Evolutionary conservation across 2,113 vertebrate species (phyloP).

Genomic region (Mirza zaza): DNA sequence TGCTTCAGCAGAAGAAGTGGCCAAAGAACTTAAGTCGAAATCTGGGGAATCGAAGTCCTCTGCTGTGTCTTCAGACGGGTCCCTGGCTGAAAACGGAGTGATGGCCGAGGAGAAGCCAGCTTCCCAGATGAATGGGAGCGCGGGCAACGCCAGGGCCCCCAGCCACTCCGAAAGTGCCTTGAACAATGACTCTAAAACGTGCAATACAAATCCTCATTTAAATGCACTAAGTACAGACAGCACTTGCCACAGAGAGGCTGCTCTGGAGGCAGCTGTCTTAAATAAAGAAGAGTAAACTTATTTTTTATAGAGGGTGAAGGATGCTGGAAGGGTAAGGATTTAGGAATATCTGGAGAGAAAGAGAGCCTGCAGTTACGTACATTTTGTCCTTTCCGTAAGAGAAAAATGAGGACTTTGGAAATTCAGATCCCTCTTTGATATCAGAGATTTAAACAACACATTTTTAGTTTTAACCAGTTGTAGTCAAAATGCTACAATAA

Average conservation of each 20-base stretch:
- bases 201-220: constrained; percentile 97
- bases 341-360: constrained; percentile 93
- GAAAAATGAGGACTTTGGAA: constrained; percentile 93
- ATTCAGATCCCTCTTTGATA: constrained; percentile 94
- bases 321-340: constrained; percentile 91
- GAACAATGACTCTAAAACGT: constrained; percentile 97
- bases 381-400: constrained; percentile 95
- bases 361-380: constrained; percentile 94
- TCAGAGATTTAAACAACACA: constrained; percentile 91
- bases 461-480: constrained; percentile 93
- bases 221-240: constrained; percentile 97
- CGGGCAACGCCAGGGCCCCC: constrained; percentile 88
- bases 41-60: constrained; percentile 89
- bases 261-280: constrained; percentile 92
- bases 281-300: constrained; percentile 97
- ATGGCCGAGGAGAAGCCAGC: constrained; percentile 88
- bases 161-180: constrained; percentile 98
- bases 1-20: constrained; percentile 90
- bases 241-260: constrained; percentile 90
- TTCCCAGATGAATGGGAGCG: constrained; percentile 90
- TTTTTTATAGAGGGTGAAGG: constrained; percentile 98
- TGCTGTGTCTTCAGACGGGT: constrained; percentile 87
- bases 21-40: constrained; percentile 91
- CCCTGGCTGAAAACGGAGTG: constrained; percentile 91
- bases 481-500: constrained; percentile 91